Conservation (phyloP, 2,113 vertebrate species). For the Dicentrarchus labrax region DNA sequence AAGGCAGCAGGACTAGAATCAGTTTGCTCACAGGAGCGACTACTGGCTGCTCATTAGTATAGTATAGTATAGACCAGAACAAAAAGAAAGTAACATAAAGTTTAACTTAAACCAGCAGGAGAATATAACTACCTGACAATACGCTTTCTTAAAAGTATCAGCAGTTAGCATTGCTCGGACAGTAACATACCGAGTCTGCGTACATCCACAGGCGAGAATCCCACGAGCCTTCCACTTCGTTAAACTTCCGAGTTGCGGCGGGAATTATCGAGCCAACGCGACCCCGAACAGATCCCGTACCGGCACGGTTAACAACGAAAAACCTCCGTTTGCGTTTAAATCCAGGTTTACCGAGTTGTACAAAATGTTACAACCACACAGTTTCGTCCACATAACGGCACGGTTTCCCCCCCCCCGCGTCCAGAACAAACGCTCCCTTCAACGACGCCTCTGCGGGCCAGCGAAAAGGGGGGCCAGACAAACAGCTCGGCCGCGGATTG, state of each 20-base stretch:
- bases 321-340: conserved; percentile 16
- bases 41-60: too few species aligned
- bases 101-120: too few species aligned
- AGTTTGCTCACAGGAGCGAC: neutral
- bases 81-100: too few species aligned
- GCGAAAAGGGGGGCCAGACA: conserved; percentile 34
- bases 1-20: conserved; percentile 2
- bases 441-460: conserved; percentile 44
- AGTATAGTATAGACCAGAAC: too few species aligned
- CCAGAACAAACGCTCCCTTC: conserved; percentile 67
- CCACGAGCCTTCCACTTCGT: conserved; percentile 42
- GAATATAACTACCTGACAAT: rapidly evolving
- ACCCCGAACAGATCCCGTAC: neutral
- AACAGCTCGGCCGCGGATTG: conserved; percentile 37
- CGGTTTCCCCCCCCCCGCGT: conserved; percentile 37
- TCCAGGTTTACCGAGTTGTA: conserved; percentile 53
- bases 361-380: conserved; percentile 38
- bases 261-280: neutral
- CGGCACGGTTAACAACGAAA: neutral
- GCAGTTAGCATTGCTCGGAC: neutral
- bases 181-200: conserved; percentile 53
- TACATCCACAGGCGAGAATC: conserved; percentile 51
- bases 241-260: conserved; percentile 24
- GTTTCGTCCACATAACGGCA: conserved; percentile 55
- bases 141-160: neutral